Percentiles rank a stretch among this genome's conserved stretches.
phyloP scores from a whole-genome alignment of 2,797 vertebrate genomes.

The Rhinoraja longicauda region DNA sequence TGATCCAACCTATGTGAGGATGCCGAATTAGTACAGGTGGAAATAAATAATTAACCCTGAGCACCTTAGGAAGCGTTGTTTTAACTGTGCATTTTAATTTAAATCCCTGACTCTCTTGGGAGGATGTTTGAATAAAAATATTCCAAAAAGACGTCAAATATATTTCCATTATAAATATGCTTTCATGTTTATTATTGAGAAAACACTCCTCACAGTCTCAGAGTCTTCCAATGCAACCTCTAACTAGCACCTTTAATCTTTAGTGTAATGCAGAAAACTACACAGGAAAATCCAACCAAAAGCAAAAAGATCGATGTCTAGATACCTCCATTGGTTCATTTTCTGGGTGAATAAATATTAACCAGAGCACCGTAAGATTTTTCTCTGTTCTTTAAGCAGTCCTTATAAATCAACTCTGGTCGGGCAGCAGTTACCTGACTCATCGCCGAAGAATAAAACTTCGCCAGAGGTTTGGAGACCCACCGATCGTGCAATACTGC shows the following conservation, averaged over 20 bases:
- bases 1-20: background rate
- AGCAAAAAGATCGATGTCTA: background rate
- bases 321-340: background rate
- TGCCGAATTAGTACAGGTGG: background rate
- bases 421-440: background rate
- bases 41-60: conserved; percentile 16
- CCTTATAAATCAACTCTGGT: background rate
- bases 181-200: background rate
- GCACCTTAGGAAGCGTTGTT: background rate
- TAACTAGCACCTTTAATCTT: background rate
- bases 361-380: background rate
- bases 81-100: background rate
- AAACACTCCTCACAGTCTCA: background rate
- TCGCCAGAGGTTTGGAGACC: background rate
- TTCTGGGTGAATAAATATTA: background rate
- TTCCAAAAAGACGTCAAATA: background rate
- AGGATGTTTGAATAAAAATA: background rate
- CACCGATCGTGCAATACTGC: background rate
- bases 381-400: background rate
- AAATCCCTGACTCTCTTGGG: background rate
- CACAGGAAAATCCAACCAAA: background rate
- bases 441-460: background rate
- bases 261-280: background rate
- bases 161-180: background rate
- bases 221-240: background rate